Percentiles rank a stretch among this genome's conserved stretches.
Conservation (phyloP, 2,888 invertebrate genomes). For the Philonicus albiceps region DNA sequence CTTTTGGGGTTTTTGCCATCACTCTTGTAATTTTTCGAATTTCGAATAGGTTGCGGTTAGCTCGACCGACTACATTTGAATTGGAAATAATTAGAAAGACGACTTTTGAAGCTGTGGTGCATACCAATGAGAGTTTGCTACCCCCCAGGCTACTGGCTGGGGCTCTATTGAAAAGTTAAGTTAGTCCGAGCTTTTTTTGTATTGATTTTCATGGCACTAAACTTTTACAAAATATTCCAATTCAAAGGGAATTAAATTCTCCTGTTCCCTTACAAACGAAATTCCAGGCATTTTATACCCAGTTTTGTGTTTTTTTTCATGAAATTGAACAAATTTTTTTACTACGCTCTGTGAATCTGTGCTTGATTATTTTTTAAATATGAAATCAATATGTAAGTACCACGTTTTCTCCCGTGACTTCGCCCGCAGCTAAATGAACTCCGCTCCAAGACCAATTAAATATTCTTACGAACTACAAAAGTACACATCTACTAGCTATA, state of each 20-base stretch:
- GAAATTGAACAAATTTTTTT: not conserved
- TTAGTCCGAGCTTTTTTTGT: not conserved
- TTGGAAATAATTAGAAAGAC: conserved; percentile 15
- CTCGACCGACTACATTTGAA: not conserved
- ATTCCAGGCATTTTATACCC: not conserved
- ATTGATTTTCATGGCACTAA: not conserved
- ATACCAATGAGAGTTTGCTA: not conserved
- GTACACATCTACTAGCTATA: too few species aligned
- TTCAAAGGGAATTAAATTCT: not conserved
- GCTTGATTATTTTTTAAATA: not conserved
- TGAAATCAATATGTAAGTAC: not conserved
- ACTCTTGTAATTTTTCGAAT: not conserved
- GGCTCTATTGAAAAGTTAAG: not conserved
- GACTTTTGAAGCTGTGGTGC: not conserved
- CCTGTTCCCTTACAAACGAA: not conserved
- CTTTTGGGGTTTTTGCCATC: not conserved
- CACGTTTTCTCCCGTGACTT: too few species aligned
- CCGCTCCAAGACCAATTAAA: too few species aligned
- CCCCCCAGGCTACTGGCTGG: not conserved
- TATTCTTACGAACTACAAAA: too few species aligned
- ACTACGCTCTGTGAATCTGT: not conserved
- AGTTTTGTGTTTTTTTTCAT: not conserved
- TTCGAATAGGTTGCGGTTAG: not conserved
- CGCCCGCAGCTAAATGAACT: too few species aligned
- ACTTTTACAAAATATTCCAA: not conserved